Base-by-base conservation (phyloP, 2,888 invertebrate species). In the Clusia tigrina region DNA sequence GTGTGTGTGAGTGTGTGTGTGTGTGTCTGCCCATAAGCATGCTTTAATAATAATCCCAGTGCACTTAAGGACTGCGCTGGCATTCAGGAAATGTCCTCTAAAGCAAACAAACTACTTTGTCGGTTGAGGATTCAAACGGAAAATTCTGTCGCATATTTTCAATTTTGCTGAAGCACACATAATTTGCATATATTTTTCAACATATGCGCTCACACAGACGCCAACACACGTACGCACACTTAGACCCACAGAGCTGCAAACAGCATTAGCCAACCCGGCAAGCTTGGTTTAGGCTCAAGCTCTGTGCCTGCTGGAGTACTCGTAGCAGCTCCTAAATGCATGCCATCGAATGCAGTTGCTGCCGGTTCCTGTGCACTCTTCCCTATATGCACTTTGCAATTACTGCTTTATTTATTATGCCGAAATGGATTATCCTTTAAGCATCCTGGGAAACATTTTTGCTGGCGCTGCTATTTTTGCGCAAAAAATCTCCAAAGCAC, bases 341-440 rank as follows among this genome's bases (percentile, higher is more conserved):
- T 42, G n/a, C n/a, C n/a, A n/a, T 42, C 3, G 42, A 6, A 42
- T 42, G 42, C 42, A 42, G n/a, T 42, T 42, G 42, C 42, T 42
- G 42, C n/a, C 9, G 32, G 6, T 32, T 6, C 12, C 6, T 18
- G 15, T 54, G 55, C 38, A 22, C 23, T 12, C 22, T 24, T 26
- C 20, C 25, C 58, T 65, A 71, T 64, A 70, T 70, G 69, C 76
- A 69, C 74, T 72, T 70, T 70, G 74, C 77, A 78, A 77, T 75
- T 74, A 77, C 72, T 71, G 76, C 71, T 70, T 71, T 71, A 78
- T 77, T 78, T 77, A 74, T 75, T 75, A 76, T 74, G 75, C 73
- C 72, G 73, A 79, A 78, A 78, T 74, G 76, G 79, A 79, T 79
- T 77, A 80, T 78, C 76, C 71, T 69, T 72, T 68, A 72, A 71